These are phyloP conservation scores for Astur gentilis DNA, from an alignment of 2,113 vertebrate genomes.

Conservation along the genomic window DNA sequence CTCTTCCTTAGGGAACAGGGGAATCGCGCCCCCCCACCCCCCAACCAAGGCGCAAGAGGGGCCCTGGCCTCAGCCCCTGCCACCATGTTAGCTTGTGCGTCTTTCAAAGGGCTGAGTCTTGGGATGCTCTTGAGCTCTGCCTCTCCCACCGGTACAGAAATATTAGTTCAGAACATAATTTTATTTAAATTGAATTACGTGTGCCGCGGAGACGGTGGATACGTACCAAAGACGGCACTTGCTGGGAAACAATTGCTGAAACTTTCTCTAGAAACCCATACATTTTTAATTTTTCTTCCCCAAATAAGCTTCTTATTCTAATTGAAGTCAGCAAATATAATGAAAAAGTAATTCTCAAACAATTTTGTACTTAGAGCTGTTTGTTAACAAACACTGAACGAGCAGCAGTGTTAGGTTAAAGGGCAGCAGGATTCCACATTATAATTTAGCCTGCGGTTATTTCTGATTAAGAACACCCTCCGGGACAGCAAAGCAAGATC, in stretches of 20 bases:
- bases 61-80: not conserved
- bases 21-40: not conserved
- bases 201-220: not conserved
- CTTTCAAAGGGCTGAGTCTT: not conserved
- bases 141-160: not conserved
- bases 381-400: constrained; percentile 75
- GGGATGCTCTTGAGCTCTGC: not conserved
- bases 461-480: constrained; percentile 83
- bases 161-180: not conserved
- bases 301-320: constrained; percentile 71
- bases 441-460: constrained; percentile 76
- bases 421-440: constrained; percentile 70
- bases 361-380: constrained; percentile 75
- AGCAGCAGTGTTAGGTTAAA: constrained; percentile 71
- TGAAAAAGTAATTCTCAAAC: constrained; percentile 71
- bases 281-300: constrained; percentile 64
- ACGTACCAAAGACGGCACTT: not conserved
- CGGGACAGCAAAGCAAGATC: constrained; percentile 73
- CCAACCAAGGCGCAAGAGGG: not conserved
- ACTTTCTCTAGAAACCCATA: constrained; percentile 55
- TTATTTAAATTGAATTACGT: constrained; percentile 1
- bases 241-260: constrained; percentile 42
- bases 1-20: accelerated
- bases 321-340: constrained; percentile 66
- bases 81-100: not conserved